A percentile compares a stretch with the other conserved stretches of the same genome.
Conservation (phyloP, 2,797 vertebrate genomes). For the Sebastiscus tertius region DNA sequence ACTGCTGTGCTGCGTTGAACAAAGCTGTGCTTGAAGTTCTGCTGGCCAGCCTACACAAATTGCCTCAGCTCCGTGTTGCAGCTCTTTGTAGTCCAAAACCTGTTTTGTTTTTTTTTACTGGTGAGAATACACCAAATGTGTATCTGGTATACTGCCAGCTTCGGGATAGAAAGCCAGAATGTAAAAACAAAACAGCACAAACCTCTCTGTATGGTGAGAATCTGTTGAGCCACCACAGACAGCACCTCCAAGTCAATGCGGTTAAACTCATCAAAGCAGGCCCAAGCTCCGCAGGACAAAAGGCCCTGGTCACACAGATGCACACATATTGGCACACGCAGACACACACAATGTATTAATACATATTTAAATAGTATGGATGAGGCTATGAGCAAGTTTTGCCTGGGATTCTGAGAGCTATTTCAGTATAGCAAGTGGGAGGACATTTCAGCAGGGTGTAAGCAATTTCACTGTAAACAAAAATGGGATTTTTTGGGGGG, state of each 20-base stretch:
- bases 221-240: constrained; percentile 95
- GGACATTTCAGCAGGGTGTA: not conserved
- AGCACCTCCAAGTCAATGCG: constrained; percentile 95
- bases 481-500: not conserved
- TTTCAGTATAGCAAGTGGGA: not conserved
- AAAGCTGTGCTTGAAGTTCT: constrained; percentile 40
- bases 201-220: constrained; percentile 96
- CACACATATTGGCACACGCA: not conserved
- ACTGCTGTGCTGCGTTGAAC: constrained; percentile 16
- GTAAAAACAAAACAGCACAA: constrained; percentile 32
- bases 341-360: not conserved
- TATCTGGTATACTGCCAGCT: constrained; percentile 16
- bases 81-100: constrained; percentile 39
- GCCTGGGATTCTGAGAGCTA: not conserved
- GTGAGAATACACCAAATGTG: constrained; percentile 7
- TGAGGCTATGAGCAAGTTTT: not conserved
- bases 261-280: constrained; percentile 97
- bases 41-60: constrained; percentile 40
- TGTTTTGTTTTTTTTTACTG: not conserved
- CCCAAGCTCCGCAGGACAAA: constrained; percentile 93
- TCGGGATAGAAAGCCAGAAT: not conserved
- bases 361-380: not conserved
- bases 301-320: constrained; percentile 81
- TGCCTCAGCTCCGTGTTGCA: constrained; percentile 7
- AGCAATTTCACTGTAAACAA: not conserved